These are phyloP conservation scores for Spongilla lacustris DNA, from an alignment of 37 sponge, comb jelly and placozoan species.

Conservation along the genomic window DNA sequence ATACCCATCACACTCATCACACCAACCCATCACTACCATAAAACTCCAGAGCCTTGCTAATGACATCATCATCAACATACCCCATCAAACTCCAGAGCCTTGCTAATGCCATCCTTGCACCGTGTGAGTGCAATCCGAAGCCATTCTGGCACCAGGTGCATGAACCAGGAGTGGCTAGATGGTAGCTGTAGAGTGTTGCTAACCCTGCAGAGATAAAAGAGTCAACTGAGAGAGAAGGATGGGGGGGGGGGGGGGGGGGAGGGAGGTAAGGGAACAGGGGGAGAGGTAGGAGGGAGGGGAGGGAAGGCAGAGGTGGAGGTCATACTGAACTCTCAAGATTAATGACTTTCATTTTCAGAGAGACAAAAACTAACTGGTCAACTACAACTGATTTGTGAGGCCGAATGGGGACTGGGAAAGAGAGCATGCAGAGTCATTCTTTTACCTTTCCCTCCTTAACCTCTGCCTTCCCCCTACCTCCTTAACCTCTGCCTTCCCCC, in stretches of 20 bases:
- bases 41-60: too few relatives aligned
- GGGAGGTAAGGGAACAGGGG: not conserved
- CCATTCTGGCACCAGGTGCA: constrained; percentile 46
- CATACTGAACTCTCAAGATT: too few relatives aligned
- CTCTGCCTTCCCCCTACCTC: too few relatives aligned
- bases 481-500: too few relatives aligned
- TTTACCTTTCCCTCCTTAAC: too few relatives aligned
- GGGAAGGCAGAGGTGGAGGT: not conserved
- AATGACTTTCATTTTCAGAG: too few relatives aligned
- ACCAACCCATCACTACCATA: not conserved
- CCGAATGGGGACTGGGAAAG: too few relatives aligned
- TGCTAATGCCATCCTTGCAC: constrained; percentile 26
- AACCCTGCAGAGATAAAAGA: not conserved
- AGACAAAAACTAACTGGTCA: too few relatives aligned
- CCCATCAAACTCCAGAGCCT: constrained; percentile 46
- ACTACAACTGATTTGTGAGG: too few relatives aligned
- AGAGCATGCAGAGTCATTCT: too few relatives aligned
- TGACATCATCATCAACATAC: not conserved
- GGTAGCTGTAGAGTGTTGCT: not conserved
- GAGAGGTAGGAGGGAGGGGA: not conserved
- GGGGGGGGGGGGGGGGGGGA: not conserved
- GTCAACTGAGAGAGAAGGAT: not conserved
- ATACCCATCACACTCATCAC: not conserved
- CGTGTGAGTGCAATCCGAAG: constrained; percentile 17
- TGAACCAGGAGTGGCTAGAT: constrained; percentile 54